Evolutionary conservation across 2,888 invertebrate species (phyloP), one percentile per base, ranked within the genome.

Genomic region (Cheilosia impressa): DNA sequence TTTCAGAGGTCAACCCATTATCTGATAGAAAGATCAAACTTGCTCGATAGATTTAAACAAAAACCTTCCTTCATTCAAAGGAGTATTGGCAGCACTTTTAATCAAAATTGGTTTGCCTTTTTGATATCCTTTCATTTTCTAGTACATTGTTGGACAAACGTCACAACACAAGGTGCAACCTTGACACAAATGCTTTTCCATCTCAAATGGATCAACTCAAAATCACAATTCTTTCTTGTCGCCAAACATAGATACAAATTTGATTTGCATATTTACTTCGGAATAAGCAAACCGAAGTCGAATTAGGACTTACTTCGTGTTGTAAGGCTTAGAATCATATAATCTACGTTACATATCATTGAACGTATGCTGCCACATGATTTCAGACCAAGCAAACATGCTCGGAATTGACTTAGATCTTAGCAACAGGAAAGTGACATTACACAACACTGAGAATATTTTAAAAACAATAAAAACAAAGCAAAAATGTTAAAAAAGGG

Each of bases 111-210:
- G 19, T 22, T 17, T 10, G 7, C 6, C n/a, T 52, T 6, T 13
- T 52, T 47, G 2, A n/a, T 52, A 53, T 72, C 72, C 72, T 72
- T 53, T 4, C 2, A 31, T 5, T 62, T 52, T 72, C 60, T 63
- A 55, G 31, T 72, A 72, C 72, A 43, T 27, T 27, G 9, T 2
- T 10, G 15, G 13, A 24, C 5, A 52, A 15, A 52, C 13, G 13
- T 52, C 52, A 52, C 6, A 52, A 0, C 52, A 52, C 6, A 52
- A 0, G 22, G 2, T 10, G 43, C 27, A 31, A 31, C 34, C 62
- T 62, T 62, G 53, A 72, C 34, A 31, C 53, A 52, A 13, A 15
- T 24, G 10, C 10, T 34, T 34, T 34, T 10, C 7, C 2, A 27
- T 24, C 13, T 19, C 10, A 52, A 52, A 15, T 27, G 5, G 6